phyloP scores from a whole-genome alignment of 2,888 invertebrate species.

The Macaria notata region DNA sequence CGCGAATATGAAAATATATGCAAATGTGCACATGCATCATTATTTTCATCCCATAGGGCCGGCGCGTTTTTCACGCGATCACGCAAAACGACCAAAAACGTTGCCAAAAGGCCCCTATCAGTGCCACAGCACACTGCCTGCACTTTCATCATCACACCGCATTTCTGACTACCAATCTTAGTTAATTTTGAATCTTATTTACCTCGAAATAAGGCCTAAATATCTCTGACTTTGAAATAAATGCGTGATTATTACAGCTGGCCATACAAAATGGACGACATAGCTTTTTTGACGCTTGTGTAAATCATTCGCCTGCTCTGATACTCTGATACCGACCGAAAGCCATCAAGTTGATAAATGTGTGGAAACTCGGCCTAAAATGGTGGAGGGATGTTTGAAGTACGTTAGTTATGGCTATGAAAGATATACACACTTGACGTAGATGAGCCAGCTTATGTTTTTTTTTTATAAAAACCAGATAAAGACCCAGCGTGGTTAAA shows the following conservation, averaged over 20 bases:
- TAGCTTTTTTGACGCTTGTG: constrained; percentile 58
- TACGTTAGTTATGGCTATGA: too few relatives aligned
- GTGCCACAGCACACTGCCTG: constrained; percentile 2
- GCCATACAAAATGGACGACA: constrained; percentile 56
- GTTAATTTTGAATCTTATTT: constrained; percentile 1
- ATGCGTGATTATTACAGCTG: constrained; percentile 13
- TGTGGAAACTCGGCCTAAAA: constrained; percentile 54
- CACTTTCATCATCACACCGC: constrained; percentile 9
- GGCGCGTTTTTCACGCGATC: too few relatives aligned
- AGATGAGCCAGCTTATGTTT: too few relatives aligned
- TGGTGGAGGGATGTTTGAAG: constrained; percentile 25
- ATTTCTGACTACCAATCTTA: not conserved
- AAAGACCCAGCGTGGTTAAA: too few relatives aligned
- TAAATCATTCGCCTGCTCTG: constrained; percentile 61
- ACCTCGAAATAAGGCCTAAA: constrained; percentile 1
- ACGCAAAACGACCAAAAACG: not conserved
- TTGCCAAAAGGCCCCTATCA: constrained; percentile 1
- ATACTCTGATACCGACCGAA: constrained; percentile 60
- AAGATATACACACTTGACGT: too few relatives aligned
- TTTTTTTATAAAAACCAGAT: too few relatives aligned
- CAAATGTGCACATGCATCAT: too few relatives aligned
- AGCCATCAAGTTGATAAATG: constrained; percentile 71
- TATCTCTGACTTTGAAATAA: not conserved
- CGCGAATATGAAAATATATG: too few relatives aligned
- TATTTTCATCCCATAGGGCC: too few relatives aligned